Percentiles rank a stretch among this genome's conserved stretches.
Conservation (phyloP, 2,888 invertebrate genomes). For the Oscheius sp. region DNA sequence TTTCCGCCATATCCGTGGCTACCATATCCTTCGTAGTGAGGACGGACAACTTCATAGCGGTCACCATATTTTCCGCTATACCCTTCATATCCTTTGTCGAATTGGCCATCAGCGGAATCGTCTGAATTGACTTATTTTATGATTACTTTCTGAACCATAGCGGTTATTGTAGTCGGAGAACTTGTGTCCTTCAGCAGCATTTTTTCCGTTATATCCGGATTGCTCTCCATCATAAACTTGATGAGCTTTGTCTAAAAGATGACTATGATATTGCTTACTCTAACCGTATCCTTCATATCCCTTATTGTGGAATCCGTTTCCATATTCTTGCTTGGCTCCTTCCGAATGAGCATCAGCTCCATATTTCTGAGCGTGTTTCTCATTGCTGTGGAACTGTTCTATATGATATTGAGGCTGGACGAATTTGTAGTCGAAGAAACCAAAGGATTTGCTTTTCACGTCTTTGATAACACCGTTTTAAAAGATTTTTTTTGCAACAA, state of each 20-base stretch:
- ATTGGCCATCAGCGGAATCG: constrained; percentile 48
- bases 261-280: constrained; percentile 28
- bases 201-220: constrained; percentile 50
- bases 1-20: constrained; percentile 35
- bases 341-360: constrained; percentile 54
- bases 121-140: neutral
- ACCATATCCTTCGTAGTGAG: constrained; percentile 45
- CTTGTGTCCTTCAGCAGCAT: constrained; percentile 45
- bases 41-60: constrained; percentile 33
- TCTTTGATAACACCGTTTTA: constrained; percentile 38
- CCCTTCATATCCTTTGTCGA: constrained; percentile 55
- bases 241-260: constrained; percentile 49
- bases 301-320: constrained; percentile 54
- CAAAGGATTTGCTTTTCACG: constrained; percentile 60
- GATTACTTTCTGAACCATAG: constrained; percentile 31
- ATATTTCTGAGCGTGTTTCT: constrained; percentile 62
- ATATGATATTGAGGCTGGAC: constrained; percentile 64
- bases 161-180: constrained; percentile 39
- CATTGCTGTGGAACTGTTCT: constrained; percentile 63
- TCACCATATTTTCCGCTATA: constrained; percentile 47
- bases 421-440: constrained; percentile 64
- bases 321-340: constrained; percentile 50
- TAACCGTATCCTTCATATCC: constrained; percentile 54
- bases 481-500: neutral
- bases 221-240: constrained; percentile 49